These are phyloP conservation scores for Poecilia wingei DNA, from an alignment of 2,797 vertebrate genomes.

Conservation along the genomic window DNA sequence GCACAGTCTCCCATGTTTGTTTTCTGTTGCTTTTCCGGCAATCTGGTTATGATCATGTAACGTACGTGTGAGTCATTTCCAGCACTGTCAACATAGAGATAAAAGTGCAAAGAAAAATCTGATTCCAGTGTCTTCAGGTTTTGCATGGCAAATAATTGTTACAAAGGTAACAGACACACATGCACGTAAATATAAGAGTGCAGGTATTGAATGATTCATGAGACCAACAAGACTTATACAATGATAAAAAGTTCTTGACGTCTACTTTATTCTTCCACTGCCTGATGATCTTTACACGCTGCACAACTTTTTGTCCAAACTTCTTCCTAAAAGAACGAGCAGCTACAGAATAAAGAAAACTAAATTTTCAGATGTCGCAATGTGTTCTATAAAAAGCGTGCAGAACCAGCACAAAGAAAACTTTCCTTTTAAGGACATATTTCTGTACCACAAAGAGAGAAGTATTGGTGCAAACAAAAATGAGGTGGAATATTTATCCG, in stretches of 20 bases:
- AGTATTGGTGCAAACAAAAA: not conserved
- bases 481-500: not conserved
- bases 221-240: not conserved
- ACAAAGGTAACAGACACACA: not conserved
- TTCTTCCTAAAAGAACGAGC: not conserved
- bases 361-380: not conserved
- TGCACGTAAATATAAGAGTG: not conserved
- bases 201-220: slow-evolving; percentile 2
- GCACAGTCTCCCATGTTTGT: slow-evolving; percentile 52
- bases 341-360: not conserved
- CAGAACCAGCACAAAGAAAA: not conserved
- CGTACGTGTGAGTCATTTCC: slow-evolving; percentile 31
- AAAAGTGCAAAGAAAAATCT: slow-evolving; percentile 25
- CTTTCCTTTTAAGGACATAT: not conserved
- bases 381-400: not conserved
- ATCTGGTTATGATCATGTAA: slow-evolving; percentile 58
- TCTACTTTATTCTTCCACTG: not conserved
- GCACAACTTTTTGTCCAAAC: not conserved
- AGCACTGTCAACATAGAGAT: slow-evolving; percentile 29
- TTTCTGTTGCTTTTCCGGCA: slow-evolving; percentile 54
- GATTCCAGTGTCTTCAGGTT: slow-evolving; percentile 13
- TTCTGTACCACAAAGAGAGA: not conserved
- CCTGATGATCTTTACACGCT: not conserved
- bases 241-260: not conserved
- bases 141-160: not conserved